Conservation (phyloP, 1,140 invertebrate species). For the Camponotus vicinus region DNA sequence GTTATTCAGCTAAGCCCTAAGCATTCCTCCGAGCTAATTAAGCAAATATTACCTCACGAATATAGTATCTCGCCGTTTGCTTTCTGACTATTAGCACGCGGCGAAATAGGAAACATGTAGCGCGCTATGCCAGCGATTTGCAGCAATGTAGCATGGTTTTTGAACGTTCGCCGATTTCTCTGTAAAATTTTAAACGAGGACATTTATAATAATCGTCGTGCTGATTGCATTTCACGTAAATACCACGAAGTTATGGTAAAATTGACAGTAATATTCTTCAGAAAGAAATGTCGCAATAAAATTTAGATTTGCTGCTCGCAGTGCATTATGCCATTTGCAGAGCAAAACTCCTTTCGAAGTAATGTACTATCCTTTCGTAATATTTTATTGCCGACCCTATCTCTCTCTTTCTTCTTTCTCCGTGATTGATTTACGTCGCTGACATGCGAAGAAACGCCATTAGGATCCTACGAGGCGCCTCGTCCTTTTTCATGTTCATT, state of each 20-base stretch:
- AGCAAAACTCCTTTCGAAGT: background rate
- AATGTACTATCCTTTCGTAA: background rate
- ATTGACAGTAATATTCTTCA: background rate
- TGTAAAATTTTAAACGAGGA: background rate
- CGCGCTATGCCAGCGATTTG: conserved; percentile 11
- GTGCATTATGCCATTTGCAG: background rate
- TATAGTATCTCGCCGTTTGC: conserved; percentile 33
- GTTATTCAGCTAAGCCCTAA: conserved; percentile 14
- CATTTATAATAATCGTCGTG: background rate
- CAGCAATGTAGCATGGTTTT: background rate
- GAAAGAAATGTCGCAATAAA: conserved; percentile 16
- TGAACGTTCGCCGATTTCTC: background rate
- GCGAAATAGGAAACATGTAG: conserved; percentile 20
- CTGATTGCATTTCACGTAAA: background rate
- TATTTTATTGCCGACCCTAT: conserved; percentile 18
- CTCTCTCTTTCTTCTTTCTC: conserved; percentile 1
- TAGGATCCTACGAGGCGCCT: conserved; percentile 44
- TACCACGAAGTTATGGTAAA: conserved; percentile 13
- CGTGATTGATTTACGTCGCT: conserved; percentile 47
- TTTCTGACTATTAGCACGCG: conserved; percentile 6
- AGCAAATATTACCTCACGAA: conserved; percentile 40
- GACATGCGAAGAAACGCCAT: conserved; percentile 41
- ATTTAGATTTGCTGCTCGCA: conserved; percentile 21
- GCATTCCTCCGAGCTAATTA: conserved; percentile 46
- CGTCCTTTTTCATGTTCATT: conserved; percentile 24